Conservation (phyloP, 2,113 vertebrate genomes). For the Raphicerus campestris region DNA sequence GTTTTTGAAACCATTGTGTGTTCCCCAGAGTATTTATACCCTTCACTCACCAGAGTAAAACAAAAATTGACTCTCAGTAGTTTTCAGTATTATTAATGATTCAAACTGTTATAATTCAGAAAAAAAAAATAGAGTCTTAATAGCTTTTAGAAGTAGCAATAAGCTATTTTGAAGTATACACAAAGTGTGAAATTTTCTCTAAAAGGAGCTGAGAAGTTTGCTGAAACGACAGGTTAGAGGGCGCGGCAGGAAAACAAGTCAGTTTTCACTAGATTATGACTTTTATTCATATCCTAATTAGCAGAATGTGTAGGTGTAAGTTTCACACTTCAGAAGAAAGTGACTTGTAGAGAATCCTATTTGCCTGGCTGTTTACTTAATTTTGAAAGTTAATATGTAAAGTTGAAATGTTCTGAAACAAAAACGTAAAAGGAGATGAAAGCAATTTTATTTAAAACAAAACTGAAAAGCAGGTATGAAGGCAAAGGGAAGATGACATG, state of each 20-base stretch:
- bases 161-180: constrained; percentile 31
- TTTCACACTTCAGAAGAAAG: constrained; percentile 6
- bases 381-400: constrained; percentile 22
- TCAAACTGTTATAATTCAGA: neutral
- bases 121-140: neutral
- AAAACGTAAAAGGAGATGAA: neutral
- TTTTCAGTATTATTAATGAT: constrained; percentile 18
- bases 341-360: neutral
- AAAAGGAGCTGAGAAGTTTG: neutral
- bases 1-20: neutral
- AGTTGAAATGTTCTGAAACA: constrained; percentile 27
- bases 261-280: neutral
- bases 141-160: constrained; percentile 34
- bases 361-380: neutral
- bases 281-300: neutral
- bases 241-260: neutral
- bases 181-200: neutral
- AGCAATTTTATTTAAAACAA: neutral
- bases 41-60: neutral
- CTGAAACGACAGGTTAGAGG: neutral
- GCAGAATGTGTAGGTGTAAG: neutral
- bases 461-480: neutral
- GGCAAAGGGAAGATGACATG: neutral
- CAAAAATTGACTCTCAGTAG: neutral
- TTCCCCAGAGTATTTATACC: neutral